phyloP scores from a whole-genome alignment of 2,113 vertebrate genomes.

The Emydocephalus ijimae region DNA sequence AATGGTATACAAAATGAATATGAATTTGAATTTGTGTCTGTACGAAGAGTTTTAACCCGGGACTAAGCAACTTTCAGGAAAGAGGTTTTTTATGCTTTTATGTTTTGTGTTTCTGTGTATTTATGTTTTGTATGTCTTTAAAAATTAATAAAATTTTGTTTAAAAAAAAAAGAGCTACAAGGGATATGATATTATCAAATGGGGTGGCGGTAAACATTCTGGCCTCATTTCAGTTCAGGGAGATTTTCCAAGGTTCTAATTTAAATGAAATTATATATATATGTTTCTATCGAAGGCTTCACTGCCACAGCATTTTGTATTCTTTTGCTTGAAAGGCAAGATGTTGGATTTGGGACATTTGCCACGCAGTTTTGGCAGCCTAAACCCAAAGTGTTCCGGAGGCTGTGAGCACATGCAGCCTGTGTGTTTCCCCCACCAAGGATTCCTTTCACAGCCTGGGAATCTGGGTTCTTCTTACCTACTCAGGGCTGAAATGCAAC shows the following conservation, averaged over 20 bases:
- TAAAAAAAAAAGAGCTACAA: background rate
- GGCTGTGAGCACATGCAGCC: background rate
- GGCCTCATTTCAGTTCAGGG: background rate
- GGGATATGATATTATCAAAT: background rate
- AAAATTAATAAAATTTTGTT: too few species aligned
- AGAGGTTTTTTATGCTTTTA: too few species aligned
- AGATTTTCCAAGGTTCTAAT: background rate
- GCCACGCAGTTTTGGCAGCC: background rate
- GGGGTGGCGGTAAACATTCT: background rate
- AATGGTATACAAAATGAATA: too few species aligned
- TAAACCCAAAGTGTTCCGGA: background rate
- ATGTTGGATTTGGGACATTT: background rate
- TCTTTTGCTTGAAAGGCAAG: background rate
- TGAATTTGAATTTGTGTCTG: too few species aligned
- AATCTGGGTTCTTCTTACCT: background rate
- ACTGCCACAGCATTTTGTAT: background rate
- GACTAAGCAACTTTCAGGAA: too few species aligned
- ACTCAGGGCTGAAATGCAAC: background rate
- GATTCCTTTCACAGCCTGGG: background rate
- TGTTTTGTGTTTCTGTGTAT: too few species aligned
- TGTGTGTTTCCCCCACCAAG: background rate
- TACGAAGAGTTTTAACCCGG: too few species aligned
- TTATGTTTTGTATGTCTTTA: too few species aligned
- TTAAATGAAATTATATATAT: background rate
- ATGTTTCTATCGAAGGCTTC: background rate